Conservation (phyloP, 1,140 invertebrate species). For the Thereuonema tuberculata region DNA sequence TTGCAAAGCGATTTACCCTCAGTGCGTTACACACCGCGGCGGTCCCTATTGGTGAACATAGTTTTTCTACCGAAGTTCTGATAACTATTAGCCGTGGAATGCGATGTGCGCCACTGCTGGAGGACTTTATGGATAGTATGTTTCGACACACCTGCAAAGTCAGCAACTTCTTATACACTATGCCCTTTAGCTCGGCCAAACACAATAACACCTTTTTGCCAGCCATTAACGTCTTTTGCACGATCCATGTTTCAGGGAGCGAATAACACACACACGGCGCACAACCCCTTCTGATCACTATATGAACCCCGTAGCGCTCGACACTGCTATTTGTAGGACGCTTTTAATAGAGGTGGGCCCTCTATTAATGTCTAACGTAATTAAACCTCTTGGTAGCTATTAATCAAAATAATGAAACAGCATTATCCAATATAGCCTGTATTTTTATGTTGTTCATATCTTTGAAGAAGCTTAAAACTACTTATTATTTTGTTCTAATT, state of each 20-base stretch:
- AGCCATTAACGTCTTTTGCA: neutral
- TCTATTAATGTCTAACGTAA: no score
- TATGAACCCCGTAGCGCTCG: no score
- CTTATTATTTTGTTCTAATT: no score
- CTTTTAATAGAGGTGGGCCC: no score
- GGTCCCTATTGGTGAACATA: neutral
- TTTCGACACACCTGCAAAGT: neutral
- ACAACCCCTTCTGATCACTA: no score
- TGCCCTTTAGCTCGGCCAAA: neutral
- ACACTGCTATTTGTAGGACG: no score
- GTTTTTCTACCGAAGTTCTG: neutral
- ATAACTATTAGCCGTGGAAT: neutral
- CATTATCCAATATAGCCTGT: no score
- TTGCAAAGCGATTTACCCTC: neutral
- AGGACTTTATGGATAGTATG: neutral
- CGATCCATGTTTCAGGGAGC: neutral
- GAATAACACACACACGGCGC: no score
- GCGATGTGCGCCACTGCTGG: neutral
- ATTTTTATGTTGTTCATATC: no score
- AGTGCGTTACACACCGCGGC: neutral
- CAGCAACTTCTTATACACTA: neutral
- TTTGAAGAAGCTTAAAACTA: no score
- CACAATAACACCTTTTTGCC: neutral
- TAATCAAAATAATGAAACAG: no score
- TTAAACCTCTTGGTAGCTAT: no score